Conservation (phyloP, 2,797 vertebrate genomes). For the Chiloscyllium punctatum region DNA sequence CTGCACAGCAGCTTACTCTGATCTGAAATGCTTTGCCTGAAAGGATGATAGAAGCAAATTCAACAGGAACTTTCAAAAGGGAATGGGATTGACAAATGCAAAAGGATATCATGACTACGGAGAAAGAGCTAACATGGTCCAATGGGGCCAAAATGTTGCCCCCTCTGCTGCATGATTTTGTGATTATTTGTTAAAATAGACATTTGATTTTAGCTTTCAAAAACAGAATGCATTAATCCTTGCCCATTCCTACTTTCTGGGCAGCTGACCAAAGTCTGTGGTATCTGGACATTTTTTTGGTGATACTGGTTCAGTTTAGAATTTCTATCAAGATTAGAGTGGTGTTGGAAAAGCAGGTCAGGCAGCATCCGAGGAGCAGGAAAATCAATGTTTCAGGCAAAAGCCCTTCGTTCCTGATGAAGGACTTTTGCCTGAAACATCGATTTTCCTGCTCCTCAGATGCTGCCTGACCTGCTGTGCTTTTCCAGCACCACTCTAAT, state of each 20-base stretch:
- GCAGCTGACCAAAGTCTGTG: background rate
- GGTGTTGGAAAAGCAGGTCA: too few species aligned
- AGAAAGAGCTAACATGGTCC: background rate
- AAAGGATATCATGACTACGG: background rate
- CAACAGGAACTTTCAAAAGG: background rate
- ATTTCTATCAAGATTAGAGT: background rate
- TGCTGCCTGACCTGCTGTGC: too few species aligned
- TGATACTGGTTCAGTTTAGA: background rate
- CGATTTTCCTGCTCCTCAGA: too few species aligned
- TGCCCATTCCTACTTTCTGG: background rate
- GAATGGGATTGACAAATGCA: background rate
- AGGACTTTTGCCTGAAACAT: too few species aligned
- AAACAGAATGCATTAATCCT: background rate
- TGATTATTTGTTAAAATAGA: background rate
- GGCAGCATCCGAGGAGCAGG: too few species aligned
- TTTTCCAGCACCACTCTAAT: too few species aligned
- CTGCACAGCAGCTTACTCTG: background rate
- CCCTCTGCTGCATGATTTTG: background rate
- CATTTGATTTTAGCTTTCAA: background rate
- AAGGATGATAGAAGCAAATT: background rate
- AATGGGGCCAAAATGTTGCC: background rate
- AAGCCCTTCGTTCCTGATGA: too few species aligned
- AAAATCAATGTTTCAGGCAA: too few species aligned
- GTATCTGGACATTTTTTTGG: too few species aligned
- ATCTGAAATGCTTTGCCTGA: background rate